Evolutionary conservation across 2,888 invertebrate genomes (phyloP), one percentile per base, ranked within the genome.

Genomic region (Bombylius discolor): DNA sequence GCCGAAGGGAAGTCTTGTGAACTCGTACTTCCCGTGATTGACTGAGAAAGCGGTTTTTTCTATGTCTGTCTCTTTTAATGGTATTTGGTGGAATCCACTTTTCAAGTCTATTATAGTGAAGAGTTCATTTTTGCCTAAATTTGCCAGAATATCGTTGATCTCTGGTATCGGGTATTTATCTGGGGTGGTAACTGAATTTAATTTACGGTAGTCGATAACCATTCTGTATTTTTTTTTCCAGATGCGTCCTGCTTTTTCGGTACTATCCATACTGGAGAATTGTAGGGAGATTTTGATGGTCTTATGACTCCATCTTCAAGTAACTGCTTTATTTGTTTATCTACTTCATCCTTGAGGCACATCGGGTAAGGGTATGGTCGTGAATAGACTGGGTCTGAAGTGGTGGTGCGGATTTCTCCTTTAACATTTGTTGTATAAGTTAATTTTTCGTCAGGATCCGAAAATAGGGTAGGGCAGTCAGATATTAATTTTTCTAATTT

Each of bases 1-100:
- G n/a, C n/a, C n/a, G n/a, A n/a, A n/a, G n/a, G n/a, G n/a, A n/a
- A n/a, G n/a, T n/a, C n/a, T n/a, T n/a, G n/a, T n/a, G n/a, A n/a
- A n/a, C n/a, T n/a, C n/a, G n/a, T n/a, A n/a, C n/a, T n/a, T n/a
- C n/a, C n/a, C n/a, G n/a, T n/a, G n/a, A n/a, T 56, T 32, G n/a
- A n/a, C n/a, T 3, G 60, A 52, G 23, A 59, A 61, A n/a, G 55
- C 55, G 0, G 58, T 58, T 52, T 60, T 57, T 46, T 59, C 56
- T 31, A 60, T 55, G 44, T 58, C 58, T 9, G 12, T 34, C 53
- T 54, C 54, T 4, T 36, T 36, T 23, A 59, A 42, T 14, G 36
- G 48, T 39, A 56, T 59, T 23, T 59, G 58, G 39, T 59, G 54
- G 32, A 59, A 59, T 9, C 57, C 53, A 33, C 51, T 57, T 46